Conservation (phyloP, 2,888 invertebrate genomes). For the Lymantria monacha region DNA sequence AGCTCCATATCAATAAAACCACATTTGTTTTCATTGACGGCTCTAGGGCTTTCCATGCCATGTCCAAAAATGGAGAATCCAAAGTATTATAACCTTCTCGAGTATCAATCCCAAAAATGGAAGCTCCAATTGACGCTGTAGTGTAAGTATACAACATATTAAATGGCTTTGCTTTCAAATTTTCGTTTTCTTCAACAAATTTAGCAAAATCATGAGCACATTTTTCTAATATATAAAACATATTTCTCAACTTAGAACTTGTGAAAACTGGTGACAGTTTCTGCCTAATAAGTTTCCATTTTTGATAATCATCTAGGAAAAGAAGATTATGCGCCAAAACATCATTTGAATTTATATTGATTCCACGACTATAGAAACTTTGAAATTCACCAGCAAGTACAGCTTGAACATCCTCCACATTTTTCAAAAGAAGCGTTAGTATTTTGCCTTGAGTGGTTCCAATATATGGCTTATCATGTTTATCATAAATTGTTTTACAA, state of each 20-base stretch:
- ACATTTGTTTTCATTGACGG: conserved; percentile 35
- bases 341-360: conserved; percentile 47
- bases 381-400: conserved; percentile 54
- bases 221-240: conserved; percentile 59
- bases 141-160: conserved; percentile 52
- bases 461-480: conserved; percentile 38
- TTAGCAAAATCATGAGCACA: conserved; percentile 54
- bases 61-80: conserved; percentile 58
- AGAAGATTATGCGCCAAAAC: conserved; percentile 53
- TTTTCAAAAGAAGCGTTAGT: conserved; percentile 48
- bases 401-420: conserved; percentile 53
- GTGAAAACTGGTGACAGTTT: conserved; percentile 67
- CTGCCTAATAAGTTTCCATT: conserved; percentile 62
- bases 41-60: conserved; percentile 45
- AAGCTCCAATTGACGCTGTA: conserved; percentile 56
- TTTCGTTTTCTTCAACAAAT: conserved; percentile 37
- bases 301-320: conserved; percentile 49
- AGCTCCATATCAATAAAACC: conserved; percentile 31
- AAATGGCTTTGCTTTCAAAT: conserved; percentile 42
- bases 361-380: conserved; percentile 54
- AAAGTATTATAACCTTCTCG: conserved; percentile 46
- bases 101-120: conserved; percentile 69
- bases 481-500: conserved; percentile 50
- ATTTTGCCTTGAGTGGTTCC: conserved; percentile 44
- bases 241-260: conserved; percentile 57